Base-by-base conservation (phyloP, 1,140 invertebrate species). In the Glomeris maerens region DNA sequence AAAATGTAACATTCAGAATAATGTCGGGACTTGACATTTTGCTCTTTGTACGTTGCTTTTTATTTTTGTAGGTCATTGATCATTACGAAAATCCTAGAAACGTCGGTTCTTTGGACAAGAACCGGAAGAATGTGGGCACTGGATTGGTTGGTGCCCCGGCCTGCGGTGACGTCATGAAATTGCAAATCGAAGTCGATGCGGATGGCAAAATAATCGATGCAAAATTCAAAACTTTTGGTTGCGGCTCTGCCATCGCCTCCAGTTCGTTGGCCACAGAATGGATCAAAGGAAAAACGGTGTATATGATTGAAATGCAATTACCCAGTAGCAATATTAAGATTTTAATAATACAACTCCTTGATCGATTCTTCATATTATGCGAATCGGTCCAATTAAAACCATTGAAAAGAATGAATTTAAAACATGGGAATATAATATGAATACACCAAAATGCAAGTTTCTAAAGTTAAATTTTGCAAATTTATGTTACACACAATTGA, bases 191-290 rank as follows among this genome's bases (percentile, higher is more conserved):
- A 68, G 73, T 97, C 48, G 93, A 98, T 66, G 84, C 92, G 17
- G 75, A 92, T 72, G 96, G 95, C 53, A 96, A 94, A 66, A 99
- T 99, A 45, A 73, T 95, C 63, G 95, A 99, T 73, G 96, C 96
- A 0, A 98, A 97, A 68, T 99, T 99, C 63, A 99, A 99, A 69
- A 99, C 96, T 13, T 99, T 99, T 75, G 96, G 96, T 17, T 99
- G 96, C 71, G 93, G 91, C 21, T 98, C 94, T 40, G 96, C 96
- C 2, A 99, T 99, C 63, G 96, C 96, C 22, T 97, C 93, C 25
- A 97, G 92, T 60, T 98, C 93, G 13, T 71, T 98, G 53, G 95
- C 94, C n/a, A 99, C 96, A 21, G 95, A 99, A 74, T 98, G 94
- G 96, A 86, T 99, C 0, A 99, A 98, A 67, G 96, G 94, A 47